These are phyloP conservation scores for Drosophila quinaria DNA, from an alignment of 2,888 invertebrate species.

Conservation along the genomic window DNA sequence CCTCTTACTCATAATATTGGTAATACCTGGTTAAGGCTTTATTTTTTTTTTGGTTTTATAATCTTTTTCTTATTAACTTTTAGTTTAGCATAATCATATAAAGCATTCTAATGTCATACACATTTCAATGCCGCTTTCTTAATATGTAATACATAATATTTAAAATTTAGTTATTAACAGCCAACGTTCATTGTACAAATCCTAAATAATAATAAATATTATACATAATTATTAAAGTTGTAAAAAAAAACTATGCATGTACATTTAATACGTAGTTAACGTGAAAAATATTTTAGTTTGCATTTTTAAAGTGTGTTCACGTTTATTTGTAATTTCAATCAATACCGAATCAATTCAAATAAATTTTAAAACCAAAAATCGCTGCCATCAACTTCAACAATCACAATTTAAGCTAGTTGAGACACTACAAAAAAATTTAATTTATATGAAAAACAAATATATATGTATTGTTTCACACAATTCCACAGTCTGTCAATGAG, in stretches of 20 bases:
- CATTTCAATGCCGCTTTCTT: constrained; percentile 31
- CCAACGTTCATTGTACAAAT: constrained; percentile 70
- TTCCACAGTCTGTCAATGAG: constrained; percentile 32
- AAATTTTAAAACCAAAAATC: constrained; percentile 14
- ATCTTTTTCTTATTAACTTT: constrained; percentile 30
- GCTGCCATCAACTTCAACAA: constrained; percentile 57
- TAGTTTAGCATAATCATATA: constrained; percentile 36
- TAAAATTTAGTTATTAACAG: constrained; percentile 40
- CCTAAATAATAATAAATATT: constrained; percentile 28
- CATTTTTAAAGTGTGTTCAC: constrained; percentile 42
- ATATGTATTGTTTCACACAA: constrained; percentile 23
- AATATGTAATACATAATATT: constrained; percentile 19
- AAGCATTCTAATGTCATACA: constrained; percentile 27
- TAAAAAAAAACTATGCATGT: constrained; percentile 58
- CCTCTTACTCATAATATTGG: constrained; percentile 5
- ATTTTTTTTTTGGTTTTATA: constrained; percentile 4
- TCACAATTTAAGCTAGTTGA: constrained; percentile 81
- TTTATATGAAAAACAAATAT: constrained; percentile 27
- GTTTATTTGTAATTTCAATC: constrained; percentile 29
- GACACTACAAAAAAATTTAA: constrained; percentile 76
- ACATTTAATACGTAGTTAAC: constrained; percentile 49
- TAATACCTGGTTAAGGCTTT: constrained; percentile 56
- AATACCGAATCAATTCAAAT: constrained; percentile 26
- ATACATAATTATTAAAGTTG: constrained; percentile 21
- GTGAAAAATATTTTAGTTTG: constrained; percentile 39